phyloP scores from a whole-genome alignment of 2,113 vertebrate genomes.

The Dipodomys merriami region DNA sequence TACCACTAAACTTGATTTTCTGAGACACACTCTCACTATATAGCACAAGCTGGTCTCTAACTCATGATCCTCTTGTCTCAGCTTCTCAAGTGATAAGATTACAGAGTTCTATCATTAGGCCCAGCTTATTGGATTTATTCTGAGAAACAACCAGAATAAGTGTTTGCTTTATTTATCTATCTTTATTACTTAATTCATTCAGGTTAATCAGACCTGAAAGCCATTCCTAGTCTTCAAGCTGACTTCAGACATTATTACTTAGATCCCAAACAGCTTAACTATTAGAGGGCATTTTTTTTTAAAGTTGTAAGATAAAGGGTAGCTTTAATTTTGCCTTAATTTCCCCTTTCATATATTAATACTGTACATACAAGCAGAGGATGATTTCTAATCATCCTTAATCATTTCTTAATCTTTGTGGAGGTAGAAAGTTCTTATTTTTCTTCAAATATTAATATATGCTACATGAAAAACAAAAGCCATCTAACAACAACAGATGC shows the following conservation, averaged over 20 bases:
- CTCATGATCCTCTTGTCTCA: neutral
- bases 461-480: conserved; percentile 6
- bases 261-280: neutral
- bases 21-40: neutral
- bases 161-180: neutral
- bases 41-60: neutral
- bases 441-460: conserved; percentile 21
- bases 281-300: neutral
- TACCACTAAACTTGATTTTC: neutral
- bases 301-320: conserved; percentile 10
- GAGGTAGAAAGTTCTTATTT: conserved; percentile 22
- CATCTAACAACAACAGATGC: too few relatives aligned
- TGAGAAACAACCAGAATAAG: conserved; percentile 17
- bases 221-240: conserved; percentile 13
- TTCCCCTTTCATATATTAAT: neutral
- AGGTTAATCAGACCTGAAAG: neutral
- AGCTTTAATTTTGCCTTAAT: neutral
- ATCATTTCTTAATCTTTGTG: neutral
- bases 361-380: neutral
- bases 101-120: neutral
- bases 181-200: conserved; percentile 49
- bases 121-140: neutral
- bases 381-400: neutral
- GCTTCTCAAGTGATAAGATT: neutral
- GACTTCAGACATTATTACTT: neutral